phyloP scores from a whole-genome alignment of 2,113 vertebrate genomes.

The Lepisosteus osseus region DNA sequence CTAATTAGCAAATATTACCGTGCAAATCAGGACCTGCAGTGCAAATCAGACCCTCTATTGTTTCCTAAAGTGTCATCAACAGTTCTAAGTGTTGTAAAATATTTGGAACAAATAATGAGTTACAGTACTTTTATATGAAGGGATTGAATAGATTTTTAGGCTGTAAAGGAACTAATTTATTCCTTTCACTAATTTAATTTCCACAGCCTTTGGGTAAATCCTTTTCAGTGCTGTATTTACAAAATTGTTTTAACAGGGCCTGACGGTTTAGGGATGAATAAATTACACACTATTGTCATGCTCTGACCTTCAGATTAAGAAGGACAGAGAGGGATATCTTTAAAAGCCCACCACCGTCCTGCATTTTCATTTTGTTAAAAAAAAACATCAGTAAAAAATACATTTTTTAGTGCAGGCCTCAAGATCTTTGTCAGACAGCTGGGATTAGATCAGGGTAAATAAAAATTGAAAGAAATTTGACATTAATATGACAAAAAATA shows the following conservation, averaged over 20 bases:
- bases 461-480: too few relatives aligned
- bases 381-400: too few relatives aligned
- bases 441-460: too few relatives aligned
- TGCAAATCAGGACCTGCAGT: neutral
- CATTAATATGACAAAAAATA: too few relatives aligned
- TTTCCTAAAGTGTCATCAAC: constrained; percentile 1
- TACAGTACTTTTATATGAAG: neutral
- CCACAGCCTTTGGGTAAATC: neutral
- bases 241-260: constrained; percentile 10
- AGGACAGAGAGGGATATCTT: neutral
- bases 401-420: too few relatives aligned
- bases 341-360: too few relatives aligned
- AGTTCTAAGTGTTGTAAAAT: neutral
- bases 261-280: constrained; percentile 15
- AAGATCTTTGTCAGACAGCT: too few relatives aligned
- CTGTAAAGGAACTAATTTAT: constrained; percentile 14
- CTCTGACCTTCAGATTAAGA: constrained; percentile 21
- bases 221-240: neutral
- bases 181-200: constrained; percentile 19
- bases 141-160: constrained; percentile 6
- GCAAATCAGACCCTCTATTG: neutral
- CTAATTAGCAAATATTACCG: constrained; percentile 6
- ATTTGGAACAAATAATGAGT: constrained; percentile 12
- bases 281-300: neutral
- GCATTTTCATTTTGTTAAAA: too few relatives aligned